Evolutionary conservation across 2,888 invertebrate species (phyloP), one percentile per base, ranked within the genome.

Genomic region (Prenolepis imparis): DNA sequence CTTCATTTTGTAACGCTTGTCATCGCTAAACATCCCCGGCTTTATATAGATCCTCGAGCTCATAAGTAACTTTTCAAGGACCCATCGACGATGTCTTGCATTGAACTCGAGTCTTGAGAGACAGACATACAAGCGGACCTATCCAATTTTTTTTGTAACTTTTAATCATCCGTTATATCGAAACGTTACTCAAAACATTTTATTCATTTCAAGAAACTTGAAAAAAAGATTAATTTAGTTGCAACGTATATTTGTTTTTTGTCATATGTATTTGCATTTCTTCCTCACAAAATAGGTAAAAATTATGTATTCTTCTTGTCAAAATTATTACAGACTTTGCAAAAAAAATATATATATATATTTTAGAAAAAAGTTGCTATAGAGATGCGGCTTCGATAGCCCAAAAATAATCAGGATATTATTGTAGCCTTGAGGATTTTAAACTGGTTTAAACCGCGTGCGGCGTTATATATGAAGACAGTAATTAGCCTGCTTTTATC

Each of bases 401-500:
- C 18, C 18, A 18, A 72, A 18, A 72, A 39, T 72, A 15, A 75
- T 48, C 55, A 28, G 32, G 28, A 41, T 39, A 70, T 72, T 70
- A 84, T 70, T 63, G 41, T 59, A 28, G 59, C 32, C 36, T 24
- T 52, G 24, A 36, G 74, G 39, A 52, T 52, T 82, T 86, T 74
- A 88, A 86, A 88, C 84, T 88, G 77, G 66, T 86, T 88, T 80
- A 72, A 84, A 83, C 6, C 4, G 36, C 18, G 57, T 67, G 63
- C 72, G 52, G 80, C 59, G 11, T 73, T 48, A n/a, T 52, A 39
- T 67, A 72, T 24, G 67, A 59, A 70, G 68, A 24, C 32, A 57
- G 57, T 32, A 59, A 83, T 87, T 85, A 61, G 68, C 64, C 36
- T 55, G 21, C 70, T 48, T 78, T 82, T 81, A 83, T 44, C 63